Base-by-base conservation (phyloP, 2,113 vertebrate genomes). In the Planiliza haematocheilus region DNA sequence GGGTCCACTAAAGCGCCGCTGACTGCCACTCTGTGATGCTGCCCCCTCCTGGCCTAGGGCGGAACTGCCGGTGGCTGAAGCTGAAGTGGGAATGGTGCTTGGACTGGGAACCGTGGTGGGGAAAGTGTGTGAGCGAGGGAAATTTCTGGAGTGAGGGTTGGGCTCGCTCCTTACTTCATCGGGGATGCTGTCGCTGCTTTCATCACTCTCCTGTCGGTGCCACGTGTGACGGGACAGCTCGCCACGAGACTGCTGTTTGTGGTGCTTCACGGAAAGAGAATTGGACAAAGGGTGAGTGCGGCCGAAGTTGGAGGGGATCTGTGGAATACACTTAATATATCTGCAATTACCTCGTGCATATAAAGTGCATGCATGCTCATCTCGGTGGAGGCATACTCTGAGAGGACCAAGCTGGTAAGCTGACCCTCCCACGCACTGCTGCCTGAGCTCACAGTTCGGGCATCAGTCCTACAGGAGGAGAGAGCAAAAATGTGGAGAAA, bases 291-390 rank as follows among this genome's bases (percentile, higher is more conserved):
- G 18, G 24, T 55, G 7, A 13, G 11, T 50, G 6, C 24, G 14
- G 10, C 1, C 4, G 16, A 38, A 20, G 13, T 61, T 20, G 51
- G 46, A 70, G 43, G 41, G 5, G 0, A 48, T 46, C 7, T 12
- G 37, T 36, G 16, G 49, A 21, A 62, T 67, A 16, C 38, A 43
- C 1, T n/a, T 13, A 16, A 24, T 21, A 36, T 13, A 2, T 39
- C 17, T 57, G 21, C 8, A 42, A 38, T 75, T 87, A 98, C 98
- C 96, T 99, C 97, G 1, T 99, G 98, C 93, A 99, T 98, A 84
- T 97, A 98, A 84, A 99, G 93, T 3, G 97, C 97, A 0, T 99
- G 98, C 64, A 99, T 95, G 89, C 98, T 99, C 97, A 99, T 99
- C 90, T 99, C 97, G 0, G 96, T 99, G 55, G 97, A 98, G 9